Base-by-base conservation (phyloP, 2,113 vertebrate species). In the Cottus gobio region DNA sequence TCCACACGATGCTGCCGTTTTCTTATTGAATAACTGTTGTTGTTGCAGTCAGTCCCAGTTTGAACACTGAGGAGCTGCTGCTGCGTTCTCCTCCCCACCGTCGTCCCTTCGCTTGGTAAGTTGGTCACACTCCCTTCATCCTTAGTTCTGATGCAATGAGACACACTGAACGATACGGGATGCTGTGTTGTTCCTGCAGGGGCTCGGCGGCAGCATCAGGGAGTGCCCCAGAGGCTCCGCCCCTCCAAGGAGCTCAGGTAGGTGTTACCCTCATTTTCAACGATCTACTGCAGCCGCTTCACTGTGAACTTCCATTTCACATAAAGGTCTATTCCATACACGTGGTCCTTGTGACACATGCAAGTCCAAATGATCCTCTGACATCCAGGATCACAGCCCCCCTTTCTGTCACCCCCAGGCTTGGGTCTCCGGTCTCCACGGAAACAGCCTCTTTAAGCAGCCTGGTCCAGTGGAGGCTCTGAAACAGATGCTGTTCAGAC, bases 401-500 rank as follows among this genome's bases (percentile, higher is more conserved):
- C 13, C 24, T 13, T 2, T 20, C 4, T 20, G 26, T 39, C 20
- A 36, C 44, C 15, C 20, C 24, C 61, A 79, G 87, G 42, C 28
- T 26, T 18, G 0, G 36, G 16, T 8, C 31, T 34, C 15, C 7
- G 1, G 57, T 75, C 57, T 31, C 16, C 22, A 70, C 28, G 76
- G 57, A 10, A 66, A 57, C 77, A 1, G 42, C 44, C 1, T 24
- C 15, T 64, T 26, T 34, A 75, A 75, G 82, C 90, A 90, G 69
- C 91, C 92, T 0, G 92, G 92, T 65, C 88, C 88, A 0, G 75
- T 88, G 31, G 92, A 93, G 79, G 91, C 92, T 37, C 28, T 92
- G 28, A 93, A 93, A 20, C 92, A 92, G 86, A 92, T 92, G 83
- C 76, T 93, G 50, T 93, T 93, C 82, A 80, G 90, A 56, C 87